Evolutionary conservation across 2,888 invertebrate genomes (phyloP).

Genomic region (Mythimna pallens): DNA sequence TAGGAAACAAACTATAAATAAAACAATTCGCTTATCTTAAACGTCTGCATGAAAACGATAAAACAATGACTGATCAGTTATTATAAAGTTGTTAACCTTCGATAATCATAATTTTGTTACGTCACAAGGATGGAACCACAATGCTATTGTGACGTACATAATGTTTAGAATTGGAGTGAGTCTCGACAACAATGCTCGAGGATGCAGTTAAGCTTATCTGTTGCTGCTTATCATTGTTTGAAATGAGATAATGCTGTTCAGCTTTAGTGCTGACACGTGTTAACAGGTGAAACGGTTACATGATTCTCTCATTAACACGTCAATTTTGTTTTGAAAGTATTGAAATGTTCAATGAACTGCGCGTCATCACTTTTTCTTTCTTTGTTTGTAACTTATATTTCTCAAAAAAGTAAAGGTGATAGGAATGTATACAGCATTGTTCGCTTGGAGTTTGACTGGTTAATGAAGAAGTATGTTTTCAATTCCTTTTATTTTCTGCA

Average conservation of each 20-base stretch:
- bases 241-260: conserved; percentile 78
- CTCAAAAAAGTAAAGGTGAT: conserved; percentile 1
- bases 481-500: not conserved
- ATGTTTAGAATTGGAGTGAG: conserved; percentile 55
- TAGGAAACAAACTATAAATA: conserved; percentile 3
- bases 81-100: conserved; percentile 56
- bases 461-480: not conserved
- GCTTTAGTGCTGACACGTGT: conserved; percentile 74
- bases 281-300: conserved; percentile 68
- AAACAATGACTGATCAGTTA: conserved; percentile 41
- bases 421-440: not conserved
- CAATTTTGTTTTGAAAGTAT: conserved; percentile 52
- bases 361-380: conserved; percentile 29
- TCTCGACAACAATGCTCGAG: conserved; percentile 67
- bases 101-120: conserved; percentile 50
- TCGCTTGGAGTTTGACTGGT: no score
- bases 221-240: conserved; percentile 78
- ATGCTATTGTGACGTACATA: conserved; percentile 57
- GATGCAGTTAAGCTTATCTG: conserved; percentile 79
- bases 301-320: conserved; percentile 70
- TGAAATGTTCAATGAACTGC: conserved; percentile 45
- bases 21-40: conserved; percentile 19
- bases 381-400: conserved; percentile 17
- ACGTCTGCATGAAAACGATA: conserved; percentile 24
- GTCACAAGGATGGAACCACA: conserved; percentile 55